Base-by-base conservation (phyloP, 2,888 invertebrate genomes). In the Synanthedon andrenaeformis region DNA sequence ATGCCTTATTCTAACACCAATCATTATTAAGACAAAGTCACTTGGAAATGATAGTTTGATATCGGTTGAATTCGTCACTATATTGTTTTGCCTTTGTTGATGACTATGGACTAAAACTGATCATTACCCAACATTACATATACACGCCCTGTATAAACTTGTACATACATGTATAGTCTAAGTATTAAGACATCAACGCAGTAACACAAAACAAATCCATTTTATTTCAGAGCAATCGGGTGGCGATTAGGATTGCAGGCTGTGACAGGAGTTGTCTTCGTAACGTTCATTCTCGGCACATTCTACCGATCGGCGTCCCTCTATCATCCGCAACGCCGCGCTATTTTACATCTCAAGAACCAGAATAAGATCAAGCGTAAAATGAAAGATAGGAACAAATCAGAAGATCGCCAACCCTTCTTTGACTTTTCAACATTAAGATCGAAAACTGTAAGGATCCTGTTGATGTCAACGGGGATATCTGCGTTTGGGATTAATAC, bases 271-370 rank as follows among this genome's bases (percentile, higher is more conserved):
- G 91, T 93, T 13, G 91, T 95, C 45, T 94, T 95, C 65, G 86
- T 93, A 51, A 94, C 95, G 0, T 95, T 96, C 74, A 92, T 96
- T 67, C 89, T 96, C 41, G 96, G 95, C 53, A 94, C 94, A 4
- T 94, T 95, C 82, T 96, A 96, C 82, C 91, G 96, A 41, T 95
- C 95, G 5, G 95, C 96, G 0, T 95, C 95, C 0, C 88, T 96
- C 8, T 96, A 96, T 79, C 96, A 96, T 74, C 96, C 96, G 0
- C 94, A 96, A 73, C 81, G 96, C 55, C 89, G 95, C 57, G 96
- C 95, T 56, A 96, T 96, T 65, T 89, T 96, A 49, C 96, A 96
- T 76, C 90, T 96, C 67, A 96, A 96, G 80, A 95, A 94, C 79
- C 95, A 96, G 76, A 88, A 77, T 64, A 89, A 89, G 63, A 89